A percentile compares a stretch with the other conserved stretches of the same genome.
Evolutionary conservation across 2,888 invertebrate genomes (phyloP).

Genomic region (Harpagoxenus sublaevis): DNA sequence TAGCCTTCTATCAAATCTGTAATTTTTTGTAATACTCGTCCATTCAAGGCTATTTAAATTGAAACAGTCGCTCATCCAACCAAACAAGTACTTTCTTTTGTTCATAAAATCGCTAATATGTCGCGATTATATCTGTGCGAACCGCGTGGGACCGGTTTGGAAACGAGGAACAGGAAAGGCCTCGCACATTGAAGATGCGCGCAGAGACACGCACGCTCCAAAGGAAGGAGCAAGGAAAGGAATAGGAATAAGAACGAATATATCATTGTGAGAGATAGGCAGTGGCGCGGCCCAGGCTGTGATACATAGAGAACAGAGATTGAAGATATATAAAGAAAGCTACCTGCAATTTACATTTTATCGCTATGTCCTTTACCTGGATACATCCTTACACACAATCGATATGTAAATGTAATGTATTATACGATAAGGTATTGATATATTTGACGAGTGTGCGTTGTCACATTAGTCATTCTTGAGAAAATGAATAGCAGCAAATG

Average conservation of each 20-base stretch:
- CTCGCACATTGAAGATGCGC: conserved; percentile 11
- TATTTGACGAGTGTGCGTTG: conserved; percentile 53
- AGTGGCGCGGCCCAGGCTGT: conserved; percentile 86
- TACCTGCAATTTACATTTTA: conserved; percentile 80
- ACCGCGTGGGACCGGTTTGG: background rate
- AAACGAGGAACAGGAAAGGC: conserved; percentile 33
- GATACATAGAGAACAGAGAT: conserved; percentile 86
- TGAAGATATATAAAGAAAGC: conserved; percentile 81
- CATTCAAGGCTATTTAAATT: background rate
- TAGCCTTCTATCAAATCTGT: background rate
- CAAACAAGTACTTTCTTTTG: background rate
- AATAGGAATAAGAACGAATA: conserved; percentile 46
- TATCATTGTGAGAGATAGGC: conserved; percentile 76
- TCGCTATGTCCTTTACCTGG: conserved; percentile 81
- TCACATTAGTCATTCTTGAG: conserved; percentile 62
- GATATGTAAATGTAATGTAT: conserved; percentile 82
- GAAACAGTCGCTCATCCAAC: background rate
- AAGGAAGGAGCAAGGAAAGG: background rate
- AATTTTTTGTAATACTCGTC: background rate
- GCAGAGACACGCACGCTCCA: background rate
- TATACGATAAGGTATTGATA: conserved; percentile 80
- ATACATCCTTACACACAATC: conserved; percentile 82
- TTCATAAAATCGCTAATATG: background rate
- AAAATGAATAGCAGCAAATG: conserved; percentile 11
- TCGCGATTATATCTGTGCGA: background rate